Base-by-base conservation (phyloP, 2,113 vertebrate genomes). In the Myotis lucifugus region DNA sequence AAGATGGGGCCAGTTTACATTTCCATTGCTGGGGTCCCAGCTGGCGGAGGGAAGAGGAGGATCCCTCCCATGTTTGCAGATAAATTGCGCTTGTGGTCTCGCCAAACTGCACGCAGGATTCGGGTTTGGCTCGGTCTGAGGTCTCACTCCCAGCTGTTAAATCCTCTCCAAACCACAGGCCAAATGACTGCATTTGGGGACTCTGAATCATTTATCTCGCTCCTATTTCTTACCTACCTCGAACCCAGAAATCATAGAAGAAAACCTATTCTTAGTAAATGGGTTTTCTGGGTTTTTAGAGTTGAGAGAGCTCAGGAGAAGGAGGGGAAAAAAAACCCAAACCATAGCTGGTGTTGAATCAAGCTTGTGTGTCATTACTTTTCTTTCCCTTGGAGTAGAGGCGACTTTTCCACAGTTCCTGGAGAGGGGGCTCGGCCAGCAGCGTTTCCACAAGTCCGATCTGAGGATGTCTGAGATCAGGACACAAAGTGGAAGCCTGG, bases 161-260 rank as follows among this genome's bases (percentile, higher is more conserved):
- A 90, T 48, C 87, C 79, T 89, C 87, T 94, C 79, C 70, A 91
- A 84, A 95, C 96, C 96, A 42, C 95, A 89, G 78, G 89, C 87
- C 79, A 34, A 66, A 79, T 59, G 95, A 42, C 29, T 15, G 69
- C 48, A 23, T 48, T 59, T 7, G 21, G n/a, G 81, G 92, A 19
- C 82, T 87, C 79, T 40, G 77, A 70, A 42, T 84, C 92, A 91
- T 86, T 67, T 87, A 84, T 91, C 81, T 83, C 74, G 8, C 74
- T 94, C 91, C 56, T 64, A 18, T 72, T 95, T 89, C 89, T 64
- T 96, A 82, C 78, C 95, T 86, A 48, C 84, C 87, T 95, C n/a
- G 54, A 61, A 79, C 77, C 96, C 93, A 96, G 87, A 85, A 92
- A 78, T 54, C 87, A 69, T 1, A 56, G 32, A 67, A 96, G 93